These are phyloP conservation scores for Clarias pachynema DNA, from an alignment of 2,797 vertebrate genomes.

Conservation along the genomic window DNA sequence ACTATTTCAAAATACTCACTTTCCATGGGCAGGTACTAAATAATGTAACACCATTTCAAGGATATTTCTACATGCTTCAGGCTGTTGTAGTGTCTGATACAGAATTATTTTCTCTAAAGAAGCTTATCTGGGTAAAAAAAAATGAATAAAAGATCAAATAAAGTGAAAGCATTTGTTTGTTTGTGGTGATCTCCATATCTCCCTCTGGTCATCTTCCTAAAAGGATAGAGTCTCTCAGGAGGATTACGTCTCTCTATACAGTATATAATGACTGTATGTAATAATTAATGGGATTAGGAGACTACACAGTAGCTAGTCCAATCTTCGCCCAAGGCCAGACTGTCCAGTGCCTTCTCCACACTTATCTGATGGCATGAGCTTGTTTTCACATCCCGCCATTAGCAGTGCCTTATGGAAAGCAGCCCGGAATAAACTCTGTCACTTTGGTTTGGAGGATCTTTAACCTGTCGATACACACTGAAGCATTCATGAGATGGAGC, in stretches of 20 bases:
- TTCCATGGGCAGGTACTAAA: slow-evolving; percentile 26
- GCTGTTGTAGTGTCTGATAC: neutral
- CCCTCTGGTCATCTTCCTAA: slow-evolving; percentile 24
- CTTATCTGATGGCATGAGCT: slow-evolving; percentile 48
- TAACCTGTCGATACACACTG: neutral
- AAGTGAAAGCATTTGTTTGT: slow-evolving; percentile 12
- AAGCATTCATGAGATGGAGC: neutral
- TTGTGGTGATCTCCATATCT: slow-evolving; percentile 6
- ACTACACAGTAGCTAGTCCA: slow-evolving; percentile 53
- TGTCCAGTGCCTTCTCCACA: slow-evolving; percentile 35
- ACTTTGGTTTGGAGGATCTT: neutral
- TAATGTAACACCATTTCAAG: slow-evolving; percentile 22
- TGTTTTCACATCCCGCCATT: slow-evolving; percentile 22
- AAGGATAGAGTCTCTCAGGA: slow-evolving; percentile 44
- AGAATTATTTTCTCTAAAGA: neutral
- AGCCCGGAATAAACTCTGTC: slow-evolving; percentile 1
- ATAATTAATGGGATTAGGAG: slow-evolving; percentile 66
- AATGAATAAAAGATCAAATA: slow-evolving; percentile 16
- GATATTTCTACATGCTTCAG: slow-evolving; percentile 23
- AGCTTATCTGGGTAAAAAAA: slow-evolving; percentile 21
- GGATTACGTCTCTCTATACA: slow-evolving; percentile 42
- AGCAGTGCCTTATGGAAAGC: slow-evolving; percentile 23
- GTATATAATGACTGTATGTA: slow-evolving; percentile 53
- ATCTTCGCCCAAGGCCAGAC: slow-evolving; percentile 51
- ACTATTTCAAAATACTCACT: slow-evolving; percentile 32